phyloP scores from a whole-genome alignment of 2,113 vertebrate genomes.

The Apteryx owenii region DNA sequence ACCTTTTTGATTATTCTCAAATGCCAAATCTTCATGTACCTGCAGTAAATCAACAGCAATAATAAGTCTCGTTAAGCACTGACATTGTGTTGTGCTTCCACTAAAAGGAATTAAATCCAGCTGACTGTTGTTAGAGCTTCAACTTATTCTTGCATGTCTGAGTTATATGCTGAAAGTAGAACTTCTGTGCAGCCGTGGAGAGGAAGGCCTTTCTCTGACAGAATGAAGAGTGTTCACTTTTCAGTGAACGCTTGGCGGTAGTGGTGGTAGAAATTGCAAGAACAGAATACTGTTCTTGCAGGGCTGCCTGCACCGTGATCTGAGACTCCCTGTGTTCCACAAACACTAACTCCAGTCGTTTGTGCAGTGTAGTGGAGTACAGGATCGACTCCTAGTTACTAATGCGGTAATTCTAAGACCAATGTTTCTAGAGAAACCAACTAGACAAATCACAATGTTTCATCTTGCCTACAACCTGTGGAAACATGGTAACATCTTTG shows the following conservation, averaged over 20 bases:
- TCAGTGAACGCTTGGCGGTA: background rate
- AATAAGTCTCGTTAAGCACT: background rate
- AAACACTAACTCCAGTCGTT: background rate
- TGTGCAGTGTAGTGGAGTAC: background rate
- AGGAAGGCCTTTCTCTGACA: background rate
- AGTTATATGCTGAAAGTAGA: background rate
- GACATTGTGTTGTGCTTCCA: background rate
- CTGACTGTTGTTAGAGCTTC: slow-evolving; percentile 4
- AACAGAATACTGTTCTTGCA: background rate
- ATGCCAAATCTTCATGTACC: background rate
- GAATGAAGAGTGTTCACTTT: background rate
- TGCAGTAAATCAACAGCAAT: slow-evolving; percentile 11
- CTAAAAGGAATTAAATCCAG: slow-evolving; percentile 4
- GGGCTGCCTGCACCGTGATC: background rate
- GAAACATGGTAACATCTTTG: background rate
- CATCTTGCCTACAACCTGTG: background rate
- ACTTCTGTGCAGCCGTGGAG: background rate
- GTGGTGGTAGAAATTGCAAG: background rate
- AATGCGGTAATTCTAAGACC: background rate
- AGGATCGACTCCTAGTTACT: background rate
- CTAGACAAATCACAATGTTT: background rate
- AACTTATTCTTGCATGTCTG: background rate
- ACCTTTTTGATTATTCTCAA: background rate
- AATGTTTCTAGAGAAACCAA: background rate
- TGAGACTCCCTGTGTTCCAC: background rate